phyloP scores from a whole-genome alignment of 2,113 vertebrate species.

The Rana temporaria region DNA sequence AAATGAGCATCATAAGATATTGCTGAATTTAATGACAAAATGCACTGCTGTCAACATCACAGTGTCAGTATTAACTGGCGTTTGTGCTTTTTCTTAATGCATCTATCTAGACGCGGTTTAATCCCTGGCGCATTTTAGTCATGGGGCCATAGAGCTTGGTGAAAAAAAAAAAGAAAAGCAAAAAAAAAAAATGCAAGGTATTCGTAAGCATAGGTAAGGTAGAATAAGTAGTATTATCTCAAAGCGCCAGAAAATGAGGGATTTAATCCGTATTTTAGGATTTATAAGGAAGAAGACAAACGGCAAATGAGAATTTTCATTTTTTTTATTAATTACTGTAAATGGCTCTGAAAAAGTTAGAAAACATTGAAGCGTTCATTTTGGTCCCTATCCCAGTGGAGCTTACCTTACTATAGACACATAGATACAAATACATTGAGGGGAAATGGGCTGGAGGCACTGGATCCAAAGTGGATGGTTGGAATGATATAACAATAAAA shows the following conservation, averaged over 20 bases:
- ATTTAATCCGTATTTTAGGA: slow-evolving; percentile 10
- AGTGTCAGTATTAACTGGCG: not conserved
- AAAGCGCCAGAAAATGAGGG: not conserved
- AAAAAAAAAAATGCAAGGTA: not conserved
- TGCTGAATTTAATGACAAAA: slow-evolving; percentile 48
- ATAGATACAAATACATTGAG: no score
- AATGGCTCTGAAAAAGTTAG: no score
- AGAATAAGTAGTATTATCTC: not conserved
- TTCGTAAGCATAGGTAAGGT: not conserved
- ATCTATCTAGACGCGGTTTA: not conserved
- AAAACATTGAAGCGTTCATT: no score
- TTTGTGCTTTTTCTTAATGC: not conserved
- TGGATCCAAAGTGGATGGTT: no score
- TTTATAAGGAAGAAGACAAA: not conserved
- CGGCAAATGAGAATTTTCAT: not conserved
- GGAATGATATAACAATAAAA: no score
- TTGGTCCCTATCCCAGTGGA: no score
- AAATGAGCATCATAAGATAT: slow-evolving; percentile 56
- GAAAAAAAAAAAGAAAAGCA: no score
- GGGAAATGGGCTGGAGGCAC: no score
- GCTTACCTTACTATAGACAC: no score
- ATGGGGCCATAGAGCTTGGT: no score
- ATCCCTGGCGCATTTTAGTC: not conserved
- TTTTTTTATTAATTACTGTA: no score
- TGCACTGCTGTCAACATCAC: slow-evolving; percentile 41